phyloP scores from a whole-genome alignment of 1,140 invertebrate genomes.

The Leptoteleia sp. region DNA sequence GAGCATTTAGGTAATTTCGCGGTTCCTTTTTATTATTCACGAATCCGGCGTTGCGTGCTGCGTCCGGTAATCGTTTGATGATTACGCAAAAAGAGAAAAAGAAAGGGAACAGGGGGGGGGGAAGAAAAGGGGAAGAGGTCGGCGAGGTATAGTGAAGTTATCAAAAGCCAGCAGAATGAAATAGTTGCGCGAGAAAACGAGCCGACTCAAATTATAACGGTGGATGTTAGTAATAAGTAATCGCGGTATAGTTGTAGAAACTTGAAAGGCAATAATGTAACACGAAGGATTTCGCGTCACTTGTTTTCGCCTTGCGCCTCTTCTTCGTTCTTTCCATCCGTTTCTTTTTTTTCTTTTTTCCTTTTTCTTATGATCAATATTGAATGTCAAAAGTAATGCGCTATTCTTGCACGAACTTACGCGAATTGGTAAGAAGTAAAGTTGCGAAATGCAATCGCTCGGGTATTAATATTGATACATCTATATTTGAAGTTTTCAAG shows the following conservation, averaged over 20 bases:
- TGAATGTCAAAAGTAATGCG: slow-evolving; percentile 45
- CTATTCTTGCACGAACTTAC: slow-evolving; percentile 24
- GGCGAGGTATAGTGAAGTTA: slow-evolving; percentile 51
- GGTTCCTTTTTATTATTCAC: slow-evolving; percentile 63
- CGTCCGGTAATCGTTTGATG: slow-evolving; percentile 53
- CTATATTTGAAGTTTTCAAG: slow-evolving; percentile 45
- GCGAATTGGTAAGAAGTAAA: slow-evolving; percentile 30
- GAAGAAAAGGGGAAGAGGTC: slow-evolving; percentile 4
- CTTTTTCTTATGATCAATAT: slow-evolving; percentile 20
- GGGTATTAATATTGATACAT: slow-evolving; percentile 32
- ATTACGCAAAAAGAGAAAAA: slow-evolving; percentile 41
- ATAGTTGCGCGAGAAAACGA: slow-evolving; percentile 55
- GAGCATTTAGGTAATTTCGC: slow-evolving; percentile 46
- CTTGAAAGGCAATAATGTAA: slow-evolving; percentile 48
- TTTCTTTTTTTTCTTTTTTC: slow-evolving; percentile 2
- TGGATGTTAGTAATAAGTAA: slow-evolving; percentile 59
- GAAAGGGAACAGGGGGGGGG: too few species aligned
- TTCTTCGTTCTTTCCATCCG: slow-evolving; percentile 2
- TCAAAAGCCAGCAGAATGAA: slow-evolving; percentile 61
- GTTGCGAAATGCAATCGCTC: slow-evolving; percentile 22
- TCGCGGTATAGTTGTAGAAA: slow-evolving; percentile 53
- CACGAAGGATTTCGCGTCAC: slow-evolving; percentile 44
- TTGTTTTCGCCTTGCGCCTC: slow-evolving; percentile 19
- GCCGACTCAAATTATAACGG: slow-evolving; percentile 56
- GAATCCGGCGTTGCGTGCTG: slow-evolving; percentile 50